Evolutionary conservation across 1,140 invertebrate genomes (phyloP), one percentile per base, ranked within the genome.

Genomic region (Wasmannia auropunctata): DNA sequence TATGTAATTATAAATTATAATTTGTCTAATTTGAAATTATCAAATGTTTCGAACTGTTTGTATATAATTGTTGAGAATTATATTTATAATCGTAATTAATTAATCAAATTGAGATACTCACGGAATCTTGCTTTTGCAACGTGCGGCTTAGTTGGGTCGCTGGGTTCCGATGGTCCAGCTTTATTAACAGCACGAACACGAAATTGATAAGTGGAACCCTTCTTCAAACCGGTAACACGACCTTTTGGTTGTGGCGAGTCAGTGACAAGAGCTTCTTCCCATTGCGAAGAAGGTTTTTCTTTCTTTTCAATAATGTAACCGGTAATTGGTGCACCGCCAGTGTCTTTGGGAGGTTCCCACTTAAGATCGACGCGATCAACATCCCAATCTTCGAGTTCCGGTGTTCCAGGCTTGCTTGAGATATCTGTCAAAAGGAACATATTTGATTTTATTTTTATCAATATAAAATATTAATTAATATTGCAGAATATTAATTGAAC

Each of bases 281-380:
- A 99, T 37, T 97, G 96, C 8, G 97, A 96, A 3, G 97, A 97
- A 86, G 98, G 98, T 94, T 99, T 99, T 91, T 99, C 98, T 94
- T 98, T 99, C 96, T 99, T 99, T 95, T 99, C 99, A 92, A 99
- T 98, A 72, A 99, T 96, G 92, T 99, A 99, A 60, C 98, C 98
- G 58, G 97, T 98, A 91, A 99, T 99, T 49, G 99, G 98, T 16
- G 98, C 98, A 56, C 99, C 99, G 37, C 99, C 99, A 89, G 97
- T 98, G 90, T 96, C 96, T 90, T 98, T 98, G 0, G 99, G 99
- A 74, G 98, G 96, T 76, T 97, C 97, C 99, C 99, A 99, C 94
- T 98, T 98, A 19, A 99, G 95, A 91, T 99, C 98, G 49, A 99
- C 98, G 37, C 97, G 96, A 93, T 99, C 98, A 84, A 98, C 97